Percentiles rank a stretch among this genome's conserved stretches.
Evolutionary conservation across 2,113 vertebrate genomes (phyloP).

Genomic region (Bolborhynchus lineola): DNA sequence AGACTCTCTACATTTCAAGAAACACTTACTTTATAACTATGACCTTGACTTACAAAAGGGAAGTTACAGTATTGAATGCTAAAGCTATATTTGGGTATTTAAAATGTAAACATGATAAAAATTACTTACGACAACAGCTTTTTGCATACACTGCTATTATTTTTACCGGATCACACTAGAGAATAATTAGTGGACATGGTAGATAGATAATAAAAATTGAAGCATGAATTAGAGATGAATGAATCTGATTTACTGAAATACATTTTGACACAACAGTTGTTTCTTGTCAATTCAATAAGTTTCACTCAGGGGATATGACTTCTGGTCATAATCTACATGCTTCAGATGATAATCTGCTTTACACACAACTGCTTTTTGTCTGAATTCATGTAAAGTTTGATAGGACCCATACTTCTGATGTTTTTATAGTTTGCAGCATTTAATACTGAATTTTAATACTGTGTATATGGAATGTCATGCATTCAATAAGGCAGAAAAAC

Average conservation of each 20-base stretch:
- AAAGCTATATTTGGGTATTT: not conserved
- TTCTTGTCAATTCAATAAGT: constrained; percentile 72
- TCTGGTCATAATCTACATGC: constrained; percentile 59
- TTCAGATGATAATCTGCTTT: constrained; percentile 69
- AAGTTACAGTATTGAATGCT: not conserved
- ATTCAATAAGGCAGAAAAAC: not conserved
- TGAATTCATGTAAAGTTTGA: not conserved
- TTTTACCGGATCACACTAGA: not conserved
- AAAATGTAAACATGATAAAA: not conserved
- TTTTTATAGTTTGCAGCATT: not conserved
- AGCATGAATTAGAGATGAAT: constrained; percentile 52
- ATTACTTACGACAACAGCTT: not conserved
- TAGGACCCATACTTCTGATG: not conserved
- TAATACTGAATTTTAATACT: not conserved
- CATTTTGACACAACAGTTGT: constrained; percentile 75
- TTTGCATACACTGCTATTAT: not conserved
- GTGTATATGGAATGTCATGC: not conserved
- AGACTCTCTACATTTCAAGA: not conserved
- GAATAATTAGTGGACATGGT: not conserved
- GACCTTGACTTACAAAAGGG: not conserved
- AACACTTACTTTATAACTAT: not conserved
- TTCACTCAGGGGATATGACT: constrained; percentile 66
- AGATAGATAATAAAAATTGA: constrained; percentile 54
- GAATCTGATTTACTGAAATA: constrained; percentile 61
- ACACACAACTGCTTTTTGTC: constrained; percentile 41